These are phyloP conservation scores for Zygaena filipendulae DNA, from an alignment of 2,888 invertebrate genomes.

Conservation along the genomic window DNA sequence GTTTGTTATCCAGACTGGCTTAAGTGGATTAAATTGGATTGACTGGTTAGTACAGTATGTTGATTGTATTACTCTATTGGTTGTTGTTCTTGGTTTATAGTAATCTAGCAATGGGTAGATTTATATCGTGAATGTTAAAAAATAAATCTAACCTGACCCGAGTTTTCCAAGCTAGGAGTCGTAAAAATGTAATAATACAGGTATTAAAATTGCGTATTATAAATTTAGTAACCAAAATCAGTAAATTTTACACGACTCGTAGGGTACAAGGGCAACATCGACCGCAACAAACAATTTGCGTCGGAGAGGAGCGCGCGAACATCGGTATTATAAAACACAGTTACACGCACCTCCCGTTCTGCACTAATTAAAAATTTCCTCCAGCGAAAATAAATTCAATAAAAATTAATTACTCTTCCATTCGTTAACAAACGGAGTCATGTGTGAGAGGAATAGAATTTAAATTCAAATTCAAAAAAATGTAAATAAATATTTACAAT, in stretches of 20 bases:
- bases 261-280: slow-evolving; percentile 36
- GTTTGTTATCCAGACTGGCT: slow-evolving; percentile 24
- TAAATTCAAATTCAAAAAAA: slow-evolving; percentile 36
- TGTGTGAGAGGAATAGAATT: slow-evolving; percentile 38
- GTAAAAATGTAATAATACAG: too few relatives aligned
- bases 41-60: too few relatives aligned
- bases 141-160: too few relatives aligned
- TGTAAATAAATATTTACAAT: slow-evolving; percentile 50
- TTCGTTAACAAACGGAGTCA: slow-evolving; percentile 31
- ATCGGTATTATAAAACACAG: slow-evolving; percentile 31
- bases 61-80: too few relatives aligned
- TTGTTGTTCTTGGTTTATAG: too few relatives aligned
- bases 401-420: slow-evolving; percentile 46
- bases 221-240: slow-evolving; percentile 34
- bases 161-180: too few relatives aligned
- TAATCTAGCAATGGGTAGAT: too few relatives aligned
- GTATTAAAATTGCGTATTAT: too few relatives aligned
- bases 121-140: too few relatives aligned
- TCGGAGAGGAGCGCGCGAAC: slow-evolving; percentile 21
- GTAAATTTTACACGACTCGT: slow-evolving; percentile 30
- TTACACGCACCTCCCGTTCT: slow-evolving; percentile 30
- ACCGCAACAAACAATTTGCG: slow-evolving; percentile 47
- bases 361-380: slow-evolving; percentile 49
- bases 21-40: slow-evolving; percentile 35
- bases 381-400: slow-evolving; percentile 50